Evolutionary conservation across 2,113 vertebrate genomes (phyloP).

Genomic region (Engystomops pustulosus): DNA sequence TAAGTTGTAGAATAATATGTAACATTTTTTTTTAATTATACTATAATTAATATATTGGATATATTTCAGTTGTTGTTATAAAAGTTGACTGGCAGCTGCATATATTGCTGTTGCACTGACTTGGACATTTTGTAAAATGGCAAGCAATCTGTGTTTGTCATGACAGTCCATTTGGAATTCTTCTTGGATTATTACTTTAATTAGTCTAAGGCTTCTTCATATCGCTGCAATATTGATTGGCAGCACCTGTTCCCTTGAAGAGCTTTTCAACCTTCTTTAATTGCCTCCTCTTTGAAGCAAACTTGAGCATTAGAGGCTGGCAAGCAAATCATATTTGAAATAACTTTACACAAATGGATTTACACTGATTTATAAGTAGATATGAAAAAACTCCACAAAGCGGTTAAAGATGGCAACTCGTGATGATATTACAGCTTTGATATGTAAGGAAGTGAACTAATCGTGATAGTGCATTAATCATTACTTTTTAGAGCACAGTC

Average conservation of each 20-base stretch:
- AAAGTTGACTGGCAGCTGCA: background rate
- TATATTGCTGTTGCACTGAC: background rate
- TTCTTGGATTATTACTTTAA: slow-evolving; percentile 55
- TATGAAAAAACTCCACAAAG: slow-evolving; percentile 26
- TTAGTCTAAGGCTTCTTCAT: slow-evolving; percentile 48
- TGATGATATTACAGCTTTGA: slow-evolving; percentile 12
- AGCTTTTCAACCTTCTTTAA: slow-evolving; percentile 47
- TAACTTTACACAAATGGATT: slow-evolving; percentile 54
- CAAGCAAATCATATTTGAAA: slow-evolving; percentile 56
- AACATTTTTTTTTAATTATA: too few relatives aligned
- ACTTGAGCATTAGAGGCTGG: slow-evolving; percentile 50
- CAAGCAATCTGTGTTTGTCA: slow-evolving; percentile 21
- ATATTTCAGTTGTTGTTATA: background rate
- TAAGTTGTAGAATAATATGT: too few relatives aligned
- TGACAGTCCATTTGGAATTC: slow-evolving; percentile 17
- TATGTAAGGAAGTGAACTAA: slow-evolving; percentile 38
- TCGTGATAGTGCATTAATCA: slow-evolving; percentile 35
- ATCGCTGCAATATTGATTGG: slow-evolving; percentile 48
- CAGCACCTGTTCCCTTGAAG: slow-evolving; percentile 56
- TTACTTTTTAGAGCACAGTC: background rate
- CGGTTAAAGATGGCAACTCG: slow-evolving; percentile 23
- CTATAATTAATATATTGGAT: too few relatives aligned
- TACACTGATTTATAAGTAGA: slow-evolving; percentile 44
- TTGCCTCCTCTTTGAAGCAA: slow-evolving; percentile 51
- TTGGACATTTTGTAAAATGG: background rate